These are phyloP conservation scores for Chironomus tentans DNA, from an alignment of 2,888 invertebrate genomes.

Conservation along the genomic window DNA sequence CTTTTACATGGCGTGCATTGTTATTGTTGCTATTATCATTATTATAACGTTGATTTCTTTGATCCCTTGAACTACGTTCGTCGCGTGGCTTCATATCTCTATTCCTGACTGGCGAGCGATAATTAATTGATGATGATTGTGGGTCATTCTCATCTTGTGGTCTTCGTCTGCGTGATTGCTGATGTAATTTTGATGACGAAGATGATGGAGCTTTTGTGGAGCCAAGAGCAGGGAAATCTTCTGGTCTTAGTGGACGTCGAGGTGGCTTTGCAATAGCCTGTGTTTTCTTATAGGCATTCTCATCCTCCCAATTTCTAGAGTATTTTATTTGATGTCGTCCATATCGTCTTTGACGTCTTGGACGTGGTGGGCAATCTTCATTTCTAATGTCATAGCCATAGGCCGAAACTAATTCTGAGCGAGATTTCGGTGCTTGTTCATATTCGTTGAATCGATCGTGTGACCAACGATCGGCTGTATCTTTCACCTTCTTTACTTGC, in stretches of 20 bases:
- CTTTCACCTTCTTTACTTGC: conserved; percentile 8
- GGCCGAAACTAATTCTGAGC: conserved; percentile 70
- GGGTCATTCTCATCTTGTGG: conserved; percentile 28
- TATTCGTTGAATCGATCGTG: conserved; percentile 60
- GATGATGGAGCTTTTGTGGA: conserved; percentile 31
- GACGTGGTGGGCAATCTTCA: conserved; percentile 84
- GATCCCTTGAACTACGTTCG: neutral
- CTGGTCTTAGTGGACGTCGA: conserved; percentile 43
- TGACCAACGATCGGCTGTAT: conserved; percentile 57
- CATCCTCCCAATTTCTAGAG: conserved; percentile 87
- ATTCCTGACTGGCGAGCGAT: conserved; percentile 2
- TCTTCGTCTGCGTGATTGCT: neutral
- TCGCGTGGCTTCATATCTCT: neutral
- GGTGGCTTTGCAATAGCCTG: conserved; percentile 36
- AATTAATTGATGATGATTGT: neutral
- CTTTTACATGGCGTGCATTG: conserved; percentile 27
- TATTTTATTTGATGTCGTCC: conserved; percentile 89
- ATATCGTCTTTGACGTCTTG: conserved; percentile 74
- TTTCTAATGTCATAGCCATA: conserved; percentile 94
- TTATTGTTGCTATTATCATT: conserved; percentile 27
- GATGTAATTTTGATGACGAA: neutral
- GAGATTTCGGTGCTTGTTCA: conserved; percentile 73
- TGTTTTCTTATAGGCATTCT: conserved; percentile 70
- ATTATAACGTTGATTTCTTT: conserved; percentile 22
- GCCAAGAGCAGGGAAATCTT: conserved; percentile 50